Evolutionary conservation across 64 coral and sea anemone genomes (phyloP), one percentile per base, ranked within the genome.

Genomic region (Montipora sp.): DNA sequence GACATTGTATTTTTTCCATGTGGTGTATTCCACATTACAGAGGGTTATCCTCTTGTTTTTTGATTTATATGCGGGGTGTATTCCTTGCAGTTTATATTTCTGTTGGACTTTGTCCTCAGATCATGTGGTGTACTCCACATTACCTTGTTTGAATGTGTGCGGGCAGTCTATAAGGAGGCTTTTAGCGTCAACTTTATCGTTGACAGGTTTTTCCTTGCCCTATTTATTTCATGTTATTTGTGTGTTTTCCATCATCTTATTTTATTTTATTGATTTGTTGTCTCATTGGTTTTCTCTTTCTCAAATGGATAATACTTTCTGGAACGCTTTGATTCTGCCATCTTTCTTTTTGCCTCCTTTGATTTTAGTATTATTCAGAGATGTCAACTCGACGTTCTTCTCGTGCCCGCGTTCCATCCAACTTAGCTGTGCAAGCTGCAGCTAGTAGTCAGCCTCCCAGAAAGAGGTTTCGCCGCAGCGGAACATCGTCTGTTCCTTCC

Each of bases 121-220:
- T 6, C 60, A 65, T 65, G 60, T 65, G 60, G 60, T 65, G 60
- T 65, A 65, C 60, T 65, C 60, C 60, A 65, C 16, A 16, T 65
- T 65, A 65, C 60, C 3, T 70, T 70, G 14, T 70, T 10, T n/a
- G 67, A 15, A 70, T 70, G 18, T 15, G 67, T 70, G 10, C 67
- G 14, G 0, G 60, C n/a, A 14, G 67, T 0, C 22, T 19, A n/a
- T n/a, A 14, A n/a, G 18, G 6, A 20, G 67, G 16, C 27, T 14
- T 15, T 70, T 70, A 70, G 67, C 67, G 15, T 70, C 67, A 15
- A 70, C 67, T 19, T 10, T 70, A 65, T 70, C 10, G 1, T 15
- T 70, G 67, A 70, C 67, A 70, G 67, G 67, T n/a, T 15, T 70
- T 70, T 22, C 67, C 67, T 70, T 70, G 67, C 67, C 67, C 60